A percentile compares a stretch with the other conserved stretches of the same genome.
phyloP scores from a whole-genome alignment of 2,797 vertebrate species.

The Pseudochirops cupreus region DNA sequence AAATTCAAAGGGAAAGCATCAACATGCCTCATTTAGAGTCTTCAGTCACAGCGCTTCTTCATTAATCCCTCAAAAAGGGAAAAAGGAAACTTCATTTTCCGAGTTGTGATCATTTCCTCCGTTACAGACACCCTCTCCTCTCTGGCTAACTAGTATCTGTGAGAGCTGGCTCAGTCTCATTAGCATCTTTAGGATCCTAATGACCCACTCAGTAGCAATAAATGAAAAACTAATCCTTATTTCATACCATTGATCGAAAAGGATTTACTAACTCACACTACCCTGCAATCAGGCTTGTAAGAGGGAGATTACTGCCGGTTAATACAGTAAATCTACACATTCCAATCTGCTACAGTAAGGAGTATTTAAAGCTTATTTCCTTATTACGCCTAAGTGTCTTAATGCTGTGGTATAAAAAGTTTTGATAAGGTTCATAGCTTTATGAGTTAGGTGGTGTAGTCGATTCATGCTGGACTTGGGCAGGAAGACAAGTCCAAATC shows the following conservation, averaged over 20 bases:
- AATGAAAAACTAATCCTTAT: slow-evolving; percentile 85
- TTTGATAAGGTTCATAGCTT: neutral
- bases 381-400: slow-evolving; percentile 73
- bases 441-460: neutral
- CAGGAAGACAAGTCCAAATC: neutral
- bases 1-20: slow-evolving; percentile 72
- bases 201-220: slow-evolving; percentile 81
- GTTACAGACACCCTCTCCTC: slow-evolving; percentile 69
- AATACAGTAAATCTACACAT: slow-evolving; percentile 82
- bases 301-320: slow-evolving; percentile 76
- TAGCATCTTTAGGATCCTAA: slow-evolving; percentile 83
- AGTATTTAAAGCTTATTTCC: slow-evolving; percentile 82
- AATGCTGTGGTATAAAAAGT: slow-evolving; percentile 33
- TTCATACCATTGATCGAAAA: slow-evolving; percentile 82
- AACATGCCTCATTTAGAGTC: slow-evolving; percentile 75
- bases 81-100: slow-evolving; percentile 61
- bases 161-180: slow-evolving; percentile 79
- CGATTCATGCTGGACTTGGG: neutral
- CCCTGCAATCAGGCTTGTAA: slow-evolving; percentile 76
- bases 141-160: slow-evolving; percentile 70
- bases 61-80: slow-evolving; percentile 60
- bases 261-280: slow-evolving; percentile 83
- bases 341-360: slow-evolving; percentile 82
- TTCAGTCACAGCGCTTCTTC: slow-evolving; percentile 36
- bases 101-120: slow-evolving; percentile 65